A percentile compares a stretch with the other conserved stretches of the same genome.
phyloP scores from a whole-genome alignment of 2,113 vertebrate species.

The Sinocyclocheilus rhinocerous region DNA sequence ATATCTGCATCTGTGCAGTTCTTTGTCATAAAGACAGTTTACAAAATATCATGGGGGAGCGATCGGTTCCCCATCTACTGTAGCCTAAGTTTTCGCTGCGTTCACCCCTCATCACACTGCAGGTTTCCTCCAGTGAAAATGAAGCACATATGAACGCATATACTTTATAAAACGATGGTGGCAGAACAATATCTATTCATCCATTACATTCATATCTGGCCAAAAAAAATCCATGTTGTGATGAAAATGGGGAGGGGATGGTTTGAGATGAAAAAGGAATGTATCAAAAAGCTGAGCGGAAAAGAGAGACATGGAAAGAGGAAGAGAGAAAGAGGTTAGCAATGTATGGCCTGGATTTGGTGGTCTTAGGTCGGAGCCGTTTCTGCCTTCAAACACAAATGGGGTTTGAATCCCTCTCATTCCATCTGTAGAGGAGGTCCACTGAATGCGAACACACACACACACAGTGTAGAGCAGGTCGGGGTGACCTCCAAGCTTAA shows the following conservation, averaged over 20 bases:
- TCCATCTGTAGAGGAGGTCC: conserved; percentile 59
- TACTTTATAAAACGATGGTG: not conserved
- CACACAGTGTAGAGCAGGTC: not conserved
- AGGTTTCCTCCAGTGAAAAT: no score
- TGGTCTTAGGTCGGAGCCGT: conserved; percentile 47
- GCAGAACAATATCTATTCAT: conserved; percentile 30
- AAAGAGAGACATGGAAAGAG: conserved; percentile 7
- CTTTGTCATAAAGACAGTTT: no score
- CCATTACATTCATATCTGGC: conserved; percentile 34
- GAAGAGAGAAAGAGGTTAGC: conserved; percentile 46
- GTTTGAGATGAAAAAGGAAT: conserved; percentile 27
- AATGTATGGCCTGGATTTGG: conserved; percentile 64
- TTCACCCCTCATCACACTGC: no score
- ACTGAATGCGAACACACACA: conserved; percentile 55
- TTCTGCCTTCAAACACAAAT: conserved; percentile 58
- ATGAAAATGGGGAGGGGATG: conserved; percentile 11
- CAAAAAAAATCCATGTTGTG: not conserved
- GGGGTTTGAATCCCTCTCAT: conserved; percentile 69
- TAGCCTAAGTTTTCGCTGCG: no score
- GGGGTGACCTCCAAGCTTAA: conserved; percentile 44
- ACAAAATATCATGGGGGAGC: no score
- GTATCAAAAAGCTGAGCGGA: conserved; percentile 9
- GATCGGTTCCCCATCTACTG: no score
- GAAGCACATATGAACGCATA: no score
- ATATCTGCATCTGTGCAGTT: no score